Conservation (phyloP, 1,140 invertebrate genomes). For the Laupala kohalensis region DNA sequence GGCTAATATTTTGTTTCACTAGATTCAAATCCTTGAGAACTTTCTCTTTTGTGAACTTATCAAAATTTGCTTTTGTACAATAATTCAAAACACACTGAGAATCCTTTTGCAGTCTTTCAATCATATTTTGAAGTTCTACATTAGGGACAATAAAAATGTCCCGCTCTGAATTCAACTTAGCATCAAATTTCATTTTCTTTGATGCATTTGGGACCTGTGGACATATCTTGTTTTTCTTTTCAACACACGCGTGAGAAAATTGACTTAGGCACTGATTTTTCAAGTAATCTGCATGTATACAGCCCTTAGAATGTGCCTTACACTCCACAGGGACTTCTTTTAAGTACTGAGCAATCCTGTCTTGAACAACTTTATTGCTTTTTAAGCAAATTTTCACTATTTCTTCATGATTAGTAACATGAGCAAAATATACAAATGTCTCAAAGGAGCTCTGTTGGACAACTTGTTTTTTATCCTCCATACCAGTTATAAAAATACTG, state of each 20-base stretch:
- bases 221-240: not conserved
- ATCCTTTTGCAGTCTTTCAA: not conserved
- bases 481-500: not conserved
- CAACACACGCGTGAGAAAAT: not conserved
- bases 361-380: not conserved
- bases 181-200: too few species aligned
- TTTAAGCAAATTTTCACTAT: not conserved
- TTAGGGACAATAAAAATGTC: too few species aligned
- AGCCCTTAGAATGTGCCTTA: not conserved
- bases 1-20: too few species aligned
- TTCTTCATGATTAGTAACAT: not conserved
- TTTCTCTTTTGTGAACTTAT: too few species aligned
- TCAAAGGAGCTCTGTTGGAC: not conserved
- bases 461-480: not conserved
- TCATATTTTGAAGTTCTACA: not conserved
- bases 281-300: not conserved
- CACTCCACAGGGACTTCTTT: not conserved
- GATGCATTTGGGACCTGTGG: too few species aligned
- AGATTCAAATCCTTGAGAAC: too few species aligned
- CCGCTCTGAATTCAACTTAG: too few species aligned
- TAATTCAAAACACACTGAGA: not conserved
- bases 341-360: not conserved
- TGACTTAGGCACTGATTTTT: not conserved
- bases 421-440: not conserved
- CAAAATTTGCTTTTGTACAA: too few species aligned